A percentile compares a stretch with the other conserved stretches of the same genome.
Evolutionary conservation across 2,113 vertebrate genomes (phyloP).

Genomic region (Daubentonia madagascariensis): DNA sequence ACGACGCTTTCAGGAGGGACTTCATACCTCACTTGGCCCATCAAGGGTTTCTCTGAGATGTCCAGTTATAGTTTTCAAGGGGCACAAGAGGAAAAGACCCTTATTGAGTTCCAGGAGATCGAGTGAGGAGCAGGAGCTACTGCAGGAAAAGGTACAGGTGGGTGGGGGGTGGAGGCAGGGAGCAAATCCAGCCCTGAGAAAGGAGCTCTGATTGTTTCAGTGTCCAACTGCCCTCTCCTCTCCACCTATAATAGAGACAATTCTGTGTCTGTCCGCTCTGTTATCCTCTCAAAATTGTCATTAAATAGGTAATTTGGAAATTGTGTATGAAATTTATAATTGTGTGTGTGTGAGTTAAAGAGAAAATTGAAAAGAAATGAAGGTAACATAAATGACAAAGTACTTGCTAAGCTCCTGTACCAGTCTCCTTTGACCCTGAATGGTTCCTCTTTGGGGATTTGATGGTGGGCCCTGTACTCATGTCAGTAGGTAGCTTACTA

Average conservation of each 20-base stretch:
- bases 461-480: neutral
- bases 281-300: neutral
- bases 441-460: rapidly evolving
- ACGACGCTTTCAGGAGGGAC: neutral
- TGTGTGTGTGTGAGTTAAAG: neutral
- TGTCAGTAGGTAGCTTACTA: neutral
- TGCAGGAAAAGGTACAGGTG: neutral
- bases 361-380: neutral
- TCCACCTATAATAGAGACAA: neutral
- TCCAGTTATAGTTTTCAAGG: neutral
- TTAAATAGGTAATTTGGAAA: neutral
- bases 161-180: rapidly evolving
- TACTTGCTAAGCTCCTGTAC: neutral
- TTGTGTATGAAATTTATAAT: neutral
- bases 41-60: neutral
- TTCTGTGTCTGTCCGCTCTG: neutral
- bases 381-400: neutral
- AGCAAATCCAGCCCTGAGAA: neutral
- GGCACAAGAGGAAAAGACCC: neutral
- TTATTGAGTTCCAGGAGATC: neutral
- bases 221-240: rapidly evolving
- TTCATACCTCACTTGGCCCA: neutral
- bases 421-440: neutral
- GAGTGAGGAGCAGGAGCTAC: neutral
- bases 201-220: neutral